These are phyloP conservation scores for Chirona hameri DNA, from an alignment of 2,888 invertebrate species.

Conservation along the genomic window DNA sequence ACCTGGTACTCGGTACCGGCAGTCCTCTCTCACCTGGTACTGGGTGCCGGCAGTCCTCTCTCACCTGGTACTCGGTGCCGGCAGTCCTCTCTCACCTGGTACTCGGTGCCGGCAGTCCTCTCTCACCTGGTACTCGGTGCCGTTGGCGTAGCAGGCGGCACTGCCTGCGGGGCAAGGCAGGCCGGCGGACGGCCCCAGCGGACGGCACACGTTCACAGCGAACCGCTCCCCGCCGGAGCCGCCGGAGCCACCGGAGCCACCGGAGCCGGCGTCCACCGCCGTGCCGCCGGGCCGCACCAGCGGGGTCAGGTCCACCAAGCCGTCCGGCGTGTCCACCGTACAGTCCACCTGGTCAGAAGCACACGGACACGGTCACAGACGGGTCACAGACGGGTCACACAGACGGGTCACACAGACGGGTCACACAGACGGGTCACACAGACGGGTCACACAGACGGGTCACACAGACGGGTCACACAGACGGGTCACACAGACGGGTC, in stretches of 20 bases:
- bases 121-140: background rate
- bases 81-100: no score
- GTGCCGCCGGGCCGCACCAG: background rate
- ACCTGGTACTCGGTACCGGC: no score
- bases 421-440: background rate
- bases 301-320: background rate
- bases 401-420: background rate
- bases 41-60: no score
- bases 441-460: background rate
- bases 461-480: background rate
- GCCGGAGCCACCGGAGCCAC: background rate
- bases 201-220: background rate
- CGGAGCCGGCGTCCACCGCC: background rate
- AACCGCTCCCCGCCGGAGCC: background rate
- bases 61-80: no score
- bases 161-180: background rate
- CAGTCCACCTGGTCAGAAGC: background rate
- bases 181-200: background rate
- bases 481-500: no score
- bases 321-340: background rate
- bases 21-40: no score
- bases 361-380: background rate
- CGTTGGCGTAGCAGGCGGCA: background rate
- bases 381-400: background rate
- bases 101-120: background rate